Evolutionary conservation across 64 coral and sea anemone genomes (phyloP).

Genomic region (Trachythela sp.): DNA sequence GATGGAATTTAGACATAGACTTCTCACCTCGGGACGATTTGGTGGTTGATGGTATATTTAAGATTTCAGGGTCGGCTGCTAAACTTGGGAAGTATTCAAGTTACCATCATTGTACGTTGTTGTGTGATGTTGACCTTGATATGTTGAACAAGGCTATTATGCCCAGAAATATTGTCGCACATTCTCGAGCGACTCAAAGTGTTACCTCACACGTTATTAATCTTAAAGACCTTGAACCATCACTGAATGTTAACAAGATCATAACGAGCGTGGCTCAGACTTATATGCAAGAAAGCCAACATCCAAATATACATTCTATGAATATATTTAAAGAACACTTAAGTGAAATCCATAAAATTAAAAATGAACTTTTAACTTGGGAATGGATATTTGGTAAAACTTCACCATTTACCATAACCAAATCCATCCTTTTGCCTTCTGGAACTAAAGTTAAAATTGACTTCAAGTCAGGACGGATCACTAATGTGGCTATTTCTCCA

Average conservation of each 20-base stretch:
- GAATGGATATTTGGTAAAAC: slow-evolving; percentile 19
- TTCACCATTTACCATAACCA: not conserved
- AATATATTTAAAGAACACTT: not conserved
- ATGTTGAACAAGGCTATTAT: slow-evolving; percentile 38
- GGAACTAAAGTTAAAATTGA: not conserved
- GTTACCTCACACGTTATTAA: slow-evolving; percentile 49
- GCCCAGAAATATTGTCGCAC: not conserved
- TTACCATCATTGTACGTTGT: slow-evolving; percentile 85
- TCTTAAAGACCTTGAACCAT: slow-evolving; percentile 29
- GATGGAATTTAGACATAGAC: slow-evolving; percentile 71
- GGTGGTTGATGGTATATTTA: slow-evolving; percentile 68
- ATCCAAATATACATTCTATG: not conserved
- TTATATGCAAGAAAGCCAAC: not conserved
- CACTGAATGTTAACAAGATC: slow-evolving; percentile 38
- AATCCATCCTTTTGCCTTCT: not conserved
- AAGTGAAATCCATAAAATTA: not conserved
- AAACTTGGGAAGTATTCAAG: slow-evolving; percentile 63
- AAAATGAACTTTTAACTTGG: not conserved
- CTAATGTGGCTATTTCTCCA: not conserved
- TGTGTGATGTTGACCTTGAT: slow-evolving; percentile 46
- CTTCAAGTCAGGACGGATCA: not conserved
- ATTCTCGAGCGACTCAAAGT: slow-evolving; percentile 48
- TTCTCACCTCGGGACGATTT: slow-evolving; percentile 80
- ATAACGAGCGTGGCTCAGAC: slow-evolving; percentile 23
- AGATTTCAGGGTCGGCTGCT: slow-evolving; percentile 92